Conservation (phyloP, 2,113 vertebrate species). For the Malaclemys terrapin region DNA sequence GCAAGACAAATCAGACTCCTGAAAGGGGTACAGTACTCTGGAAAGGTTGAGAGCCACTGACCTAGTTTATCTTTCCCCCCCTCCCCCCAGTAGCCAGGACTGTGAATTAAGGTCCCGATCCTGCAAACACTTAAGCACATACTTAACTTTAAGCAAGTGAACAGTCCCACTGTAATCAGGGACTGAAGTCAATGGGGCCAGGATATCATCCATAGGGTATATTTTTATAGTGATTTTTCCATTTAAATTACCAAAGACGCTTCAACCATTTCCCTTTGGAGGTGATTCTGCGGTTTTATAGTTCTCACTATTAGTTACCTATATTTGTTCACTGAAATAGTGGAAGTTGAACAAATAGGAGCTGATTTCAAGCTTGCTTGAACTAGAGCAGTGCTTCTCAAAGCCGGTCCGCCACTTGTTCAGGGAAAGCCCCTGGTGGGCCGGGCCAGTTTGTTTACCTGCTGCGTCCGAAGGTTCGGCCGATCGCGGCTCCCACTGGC, state of each 20-base stretch:
- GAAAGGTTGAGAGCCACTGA: background rate
- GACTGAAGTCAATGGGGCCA: background rate
- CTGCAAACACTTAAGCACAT: constrained; percentile 26
- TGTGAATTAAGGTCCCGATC: constrained; percentile 37
- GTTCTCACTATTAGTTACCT: background rate
- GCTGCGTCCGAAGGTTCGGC: too few species aligned
- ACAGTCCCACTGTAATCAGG: background rate
- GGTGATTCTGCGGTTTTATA: background rate
- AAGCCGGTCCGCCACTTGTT: too few species aligned
- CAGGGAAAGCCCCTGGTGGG: too few species aligned
- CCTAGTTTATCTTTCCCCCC: background rate
- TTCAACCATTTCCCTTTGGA: background rate
- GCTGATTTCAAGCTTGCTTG: background rate
- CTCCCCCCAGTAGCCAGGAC: constrained; percentile 41
- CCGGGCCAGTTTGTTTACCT: too few species aligned
- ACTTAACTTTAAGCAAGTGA: background rate
- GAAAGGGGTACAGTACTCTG: too few species aligned
- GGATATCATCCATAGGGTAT: background rate
- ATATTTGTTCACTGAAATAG: background rate
- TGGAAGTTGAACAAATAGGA: background rate
- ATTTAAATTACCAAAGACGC: background rate
- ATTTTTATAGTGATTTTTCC: background rate
- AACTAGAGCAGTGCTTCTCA: background rate
- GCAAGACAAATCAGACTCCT: too few species aligned
- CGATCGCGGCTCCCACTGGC: too few species aligned